These are phyloP conservation scores for Macropus fuliginosus DNA, from an alignment of 2,797 vertebrate genomes.

Conservation along the genomic window DNA sequence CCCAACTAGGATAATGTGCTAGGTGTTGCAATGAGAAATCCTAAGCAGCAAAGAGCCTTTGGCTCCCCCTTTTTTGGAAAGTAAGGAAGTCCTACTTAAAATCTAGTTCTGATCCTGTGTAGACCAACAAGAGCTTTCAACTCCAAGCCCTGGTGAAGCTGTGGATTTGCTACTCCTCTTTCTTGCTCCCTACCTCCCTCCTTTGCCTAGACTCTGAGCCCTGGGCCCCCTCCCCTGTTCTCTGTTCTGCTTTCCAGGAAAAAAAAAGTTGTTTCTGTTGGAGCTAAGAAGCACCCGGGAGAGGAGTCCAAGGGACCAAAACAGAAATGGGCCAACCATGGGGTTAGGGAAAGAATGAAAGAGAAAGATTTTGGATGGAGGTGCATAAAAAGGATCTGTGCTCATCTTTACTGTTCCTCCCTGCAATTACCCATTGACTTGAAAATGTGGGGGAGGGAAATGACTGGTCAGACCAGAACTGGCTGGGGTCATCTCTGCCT, in stretches of 20 bases:
- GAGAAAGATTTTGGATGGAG: conserved; percentile 30
- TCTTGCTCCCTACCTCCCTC: background rate
- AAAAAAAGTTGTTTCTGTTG: conserved; percentile 77
- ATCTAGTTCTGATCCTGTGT: background rate
- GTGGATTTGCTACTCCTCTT: background rate
- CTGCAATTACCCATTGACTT: background rate
- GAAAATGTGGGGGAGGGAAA: background rate
- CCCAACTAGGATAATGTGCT: background rate
- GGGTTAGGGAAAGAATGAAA: conserved; percentile 29
- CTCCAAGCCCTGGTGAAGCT: background rate
- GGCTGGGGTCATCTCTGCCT: conserved; percentile 12
- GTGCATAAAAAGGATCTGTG: background rate
- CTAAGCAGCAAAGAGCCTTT: background rate
- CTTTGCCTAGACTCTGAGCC: conserved; percentile 13
- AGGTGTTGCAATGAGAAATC: background rate
- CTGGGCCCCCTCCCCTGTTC: conserved; percentile 28
- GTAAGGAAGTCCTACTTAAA: background rate
- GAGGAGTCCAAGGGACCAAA: conserved; percentile 66
- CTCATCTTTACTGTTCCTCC: background rate
- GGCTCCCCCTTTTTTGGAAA: background rate
- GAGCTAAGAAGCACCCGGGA: conserved; percentile 68
- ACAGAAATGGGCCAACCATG: conserved; percentile 50
- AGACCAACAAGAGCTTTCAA: background rate
- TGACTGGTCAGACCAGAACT: background rate
- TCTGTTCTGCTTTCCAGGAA: conserved; percentile 77